A percentile compares a stretch with the other conserved stretches of the same genome.
Conservation (phyloP, 2,888 invertebrate genomes). For the Tachina fera region DNA sequence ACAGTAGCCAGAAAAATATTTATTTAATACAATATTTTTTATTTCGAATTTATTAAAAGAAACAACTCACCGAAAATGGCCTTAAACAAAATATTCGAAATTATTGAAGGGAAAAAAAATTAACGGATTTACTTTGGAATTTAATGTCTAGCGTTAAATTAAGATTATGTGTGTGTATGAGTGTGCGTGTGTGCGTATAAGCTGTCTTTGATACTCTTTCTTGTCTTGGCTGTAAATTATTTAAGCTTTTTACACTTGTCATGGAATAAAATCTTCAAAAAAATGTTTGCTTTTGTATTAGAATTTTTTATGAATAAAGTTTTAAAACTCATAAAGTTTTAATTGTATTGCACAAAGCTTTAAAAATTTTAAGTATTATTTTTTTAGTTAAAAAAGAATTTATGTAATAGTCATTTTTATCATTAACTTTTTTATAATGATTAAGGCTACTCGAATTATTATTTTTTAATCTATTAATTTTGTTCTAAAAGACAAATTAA, state of each 20-base stretch:
- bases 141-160: constrained; percentile 5
- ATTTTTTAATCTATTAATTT: constrained; percentile 1
- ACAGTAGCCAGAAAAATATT: constrained; percentile 63
- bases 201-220: background rate
- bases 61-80: constrained; percentile 30
- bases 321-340: constrained; percentile 24
- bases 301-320: constrained; percentile 50
- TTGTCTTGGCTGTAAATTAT: constrained; percentile 13
- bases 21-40: background rate
- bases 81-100: constrained; percentile 39
- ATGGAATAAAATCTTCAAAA: constrained; percentile 3
- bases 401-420: too few relatives aligned
- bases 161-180: background rate
- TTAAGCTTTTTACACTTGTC: constrained; percentile 66
- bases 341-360: background rate
- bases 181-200: background rate
- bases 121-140: constrained; percentile 61
- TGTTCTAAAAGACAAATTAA: constrained; percentile 1
- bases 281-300: constrained; percentile 32
- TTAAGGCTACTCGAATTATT: background rate
- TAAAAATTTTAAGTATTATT: too few relatives aligned
- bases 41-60: constrained; percentile 19
- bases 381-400: too few relatives aligned
- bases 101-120: constrained; percentile 57
- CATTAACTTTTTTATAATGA: background rate